Evolutionary conservation across 2,888 invertebrate genomes (phyloP), one percentile per base, ranked within the genome.

Genomic region (Crematogaster levior): DNA sequence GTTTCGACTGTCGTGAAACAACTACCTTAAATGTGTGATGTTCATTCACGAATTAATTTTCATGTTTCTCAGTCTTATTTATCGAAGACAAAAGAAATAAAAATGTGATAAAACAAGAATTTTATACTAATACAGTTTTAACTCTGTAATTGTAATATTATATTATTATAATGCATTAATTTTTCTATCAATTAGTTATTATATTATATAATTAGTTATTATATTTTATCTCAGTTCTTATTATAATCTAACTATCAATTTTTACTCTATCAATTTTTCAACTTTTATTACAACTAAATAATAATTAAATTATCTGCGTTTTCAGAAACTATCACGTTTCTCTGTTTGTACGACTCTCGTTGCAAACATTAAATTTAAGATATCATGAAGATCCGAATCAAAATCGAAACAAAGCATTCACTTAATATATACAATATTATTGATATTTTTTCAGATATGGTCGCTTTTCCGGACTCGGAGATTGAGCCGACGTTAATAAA

Each of bases 371-470:
- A 4, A 58, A 43, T 43, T 18, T 7, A 40, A 1, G n/a, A 30
- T 30, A 12, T 56, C 12, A 53, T 15, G 6, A 53, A 2, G 3
- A 24, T 56, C 15, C 27, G 53, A 56, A 24, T 51, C 21, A 18
- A 56, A 15, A 56, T 56, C 15, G 21, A 3, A 65, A 46, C 48
- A 10, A 48, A 7, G 12, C 15, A 21, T 43, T 21, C 3, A 5
- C 27, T 9, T 43, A 43, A n/a, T n/a, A n/a, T n/a, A n/a, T n/a
- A n/a, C n/a, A n/a, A n/a, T n/a, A n/a, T n/a, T n/a, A n/a, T n/a
- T n/a, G n/a, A n/a, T n/a, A n/a, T n/a, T n/a, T n/a, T 34, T 84
- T 1, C 88, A 94, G 94, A 91, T 91, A 94, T 93, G 94, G 93
- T 93, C 91, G 93, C 88, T 89, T 92, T 90, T 91, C 92, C 92